Base-by-base conservation (phyloP, 2,113 vertebrate genomes). In the Bambusicola thoracicus region DNA sequence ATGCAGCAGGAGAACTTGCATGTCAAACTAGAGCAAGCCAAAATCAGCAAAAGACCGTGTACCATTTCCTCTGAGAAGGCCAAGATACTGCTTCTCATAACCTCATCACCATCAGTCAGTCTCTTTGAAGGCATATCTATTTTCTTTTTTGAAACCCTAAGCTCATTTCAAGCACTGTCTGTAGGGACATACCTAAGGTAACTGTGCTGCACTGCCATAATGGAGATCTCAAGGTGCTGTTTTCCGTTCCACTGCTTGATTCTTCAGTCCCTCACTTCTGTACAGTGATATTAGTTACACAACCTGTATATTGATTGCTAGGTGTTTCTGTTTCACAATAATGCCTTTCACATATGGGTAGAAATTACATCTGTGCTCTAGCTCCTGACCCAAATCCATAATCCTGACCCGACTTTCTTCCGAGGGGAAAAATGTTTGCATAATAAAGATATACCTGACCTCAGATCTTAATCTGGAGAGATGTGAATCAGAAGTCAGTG, bases 141-240 rank as follows among this genome's bases (percentile, higher is more conserved):
- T 68, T 73, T 38, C 20, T 51, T 38, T 14, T 58, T 77, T 46
- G 55, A 40, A 77, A 77, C n/a, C 48, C 25, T 14, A 1, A 48
- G 80, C 10, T 58, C 13, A 7, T 69, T 80, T 36, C 48, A n/a
- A 36, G 30, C 19, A 15, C 13, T 12, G 14, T 6, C 43, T 17
- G 2, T 4, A 16, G 56, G 51, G 44, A 48, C 30, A 32, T 55
- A 32, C 44, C 1, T 16, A 73, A 66, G 66, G 32, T n/a, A 46
- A 13, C 38, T 29, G 44, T 48, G 40, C 49, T 81, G 0, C 0
- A 1, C 11, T 16, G 69, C 38, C 6, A 0, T 32, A 46, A 61
- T 49, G 63, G 68, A 3, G 15, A 49, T 53, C 46, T 30, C 32
- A 51, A 44, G 11, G 38, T 29, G 21, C 44, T 67, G 18, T 56